These are phyloP conservation scores for Plumapathes pennacea DNA, from an alignment of 92 coral and sea anemone species.

Conservation along the genomic window DNA sequence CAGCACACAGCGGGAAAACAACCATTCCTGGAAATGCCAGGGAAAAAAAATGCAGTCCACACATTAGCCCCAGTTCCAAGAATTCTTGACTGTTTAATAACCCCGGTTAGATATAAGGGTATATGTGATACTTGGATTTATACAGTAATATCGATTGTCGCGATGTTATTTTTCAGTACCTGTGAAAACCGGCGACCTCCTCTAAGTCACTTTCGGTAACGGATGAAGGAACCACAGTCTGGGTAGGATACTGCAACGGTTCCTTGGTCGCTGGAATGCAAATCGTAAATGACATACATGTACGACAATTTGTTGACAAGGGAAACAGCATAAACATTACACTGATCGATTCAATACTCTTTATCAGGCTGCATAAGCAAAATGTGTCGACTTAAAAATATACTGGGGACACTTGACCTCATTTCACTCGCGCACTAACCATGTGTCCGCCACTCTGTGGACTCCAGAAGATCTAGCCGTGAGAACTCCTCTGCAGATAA, in stretches of 20 bases:
- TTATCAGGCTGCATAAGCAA: no score
- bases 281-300: no score
- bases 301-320: no score
- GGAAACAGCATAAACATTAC: no score
- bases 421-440: constrained; percentile 59
- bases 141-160: no score
- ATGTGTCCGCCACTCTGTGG: constrained; percentile 55
- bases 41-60: background rate
- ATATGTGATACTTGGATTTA: no score
- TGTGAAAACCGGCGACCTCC: constrained; percentile 65
- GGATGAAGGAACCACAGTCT: constrained; percentile 68
- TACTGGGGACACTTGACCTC: no score
- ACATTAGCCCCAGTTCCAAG: no score
- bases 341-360: no score
- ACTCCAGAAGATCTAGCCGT: constrained; percentile 46
- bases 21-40: constrained; percentile 30
- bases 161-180: constrained; percentile 49
- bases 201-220: constrained; percentile 51
- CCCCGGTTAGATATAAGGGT: no score
- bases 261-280: background rate
- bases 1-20: constrained; percentile 91
- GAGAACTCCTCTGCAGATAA: constrained; percentile 55
- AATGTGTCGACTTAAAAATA: no score
- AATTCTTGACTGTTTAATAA: no score
- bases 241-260: constrained; percentile 58